Evolutionary conservation across 53 echinoderm and acorn worm genomes (phyloP).

Genomic region (Paracentrotus lividus): DNA sequence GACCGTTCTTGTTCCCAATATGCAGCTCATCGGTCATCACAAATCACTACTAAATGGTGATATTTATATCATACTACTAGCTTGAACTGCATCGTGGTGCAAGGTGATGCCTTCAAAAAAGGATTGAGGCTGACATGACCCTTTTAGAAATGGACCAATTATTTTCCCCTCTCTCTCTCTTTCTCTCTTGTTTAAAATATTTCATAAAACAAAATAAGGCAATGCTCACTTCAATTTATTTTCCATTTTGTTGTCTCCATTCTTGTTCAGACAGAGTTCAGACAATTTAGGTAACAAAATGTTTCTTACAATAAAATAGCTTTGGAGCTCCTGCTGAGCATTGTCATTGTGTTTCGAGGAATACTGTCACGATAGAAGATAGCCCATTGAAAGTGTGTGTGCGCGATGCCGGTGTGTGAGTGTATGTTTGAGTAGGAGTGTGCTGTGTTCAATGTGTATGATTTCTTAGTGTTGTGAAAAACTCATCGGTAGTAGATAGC

Average conservation of each 20-base stretch:
- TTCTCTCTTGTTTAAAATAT: too few species aligned
- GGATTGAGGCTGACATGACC: not conserved
- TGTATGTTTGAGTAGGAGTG: too few species aligned
- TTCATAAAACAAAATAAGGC: too few species aligned
- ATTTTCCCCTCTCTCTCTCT: too few species aligned
- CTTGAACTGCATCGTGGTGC: not conserved
- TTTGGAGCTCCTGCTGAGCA: not conserved
- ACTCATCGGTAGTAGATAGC: not conserved
- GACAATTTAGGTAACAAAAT: not conserved
- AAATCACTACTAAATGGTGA: not conserved
- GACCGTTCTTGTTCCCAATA: constrained; percentile 9
- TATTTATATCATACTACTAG: not conserved
- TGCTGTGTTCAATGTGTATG: too few species aligned
- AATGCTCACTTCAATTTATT: not conserved
- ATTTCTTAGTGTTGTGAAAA: too few species aligned
- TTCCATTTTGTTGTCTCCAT: not conserved
- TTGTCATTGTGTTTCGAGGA: not conserved
- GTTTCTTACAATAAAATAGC: not conserved
- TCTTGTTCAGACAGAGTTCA: not conserved
- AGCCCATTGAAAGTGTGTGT: too few species aligned
- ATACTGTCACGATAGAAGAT: not conserved
- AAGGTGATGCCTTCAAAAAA: not conserved
- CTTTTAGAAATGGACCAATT: too few species aligned
- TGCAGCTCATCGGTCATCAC: constrained; percentile 3
- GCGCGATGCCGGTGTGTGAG: too few species aligned